Evolutionary conservation across 2,113 vertebrate genomes (phyloP), one percentile per base, ranked within the genome.

Genomic region (Setophaga coronata): DNA sequence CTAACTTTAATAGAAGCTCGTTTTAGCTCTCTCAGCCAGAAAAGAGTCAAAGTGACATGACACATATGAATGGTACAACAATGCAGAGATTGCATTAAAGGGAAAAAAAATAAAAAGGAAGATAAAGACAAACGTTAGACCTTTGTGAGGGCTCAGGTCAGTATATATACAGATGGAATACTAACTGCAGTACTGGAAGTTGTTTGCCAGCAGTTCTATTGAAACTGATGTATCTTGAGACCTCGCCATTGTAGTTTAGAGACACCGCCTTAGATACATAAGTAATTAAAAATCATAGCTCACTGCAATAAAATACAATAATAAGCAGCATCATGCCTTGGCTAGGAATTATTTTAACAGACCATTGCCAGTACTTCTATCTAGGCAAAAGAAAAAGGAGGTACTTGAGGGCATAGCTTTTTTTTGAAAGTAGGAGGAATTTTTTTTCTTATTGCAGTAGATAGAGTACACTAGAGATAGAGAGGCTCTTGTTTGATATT

Each of bases 21-120:
- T 66, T 95, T 91, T 84, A 89, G 76, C 18, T 7, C 51, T 66
- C 60, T 93, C 60, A 81, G 76, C n/a, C 58, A 93, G 86, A 92
- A 82, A 29, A 83, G 64, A 93, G 88, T 79, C 70, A 67, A 67
- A 93, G 94, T 47, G 60, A 83, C 50, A 58, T 31, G 90, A 87
- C 82, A 92, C 36, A 25, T 62, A 69, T 21, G 60, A 95, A 77
- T 60, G 43, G 76, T 78, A 66, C 58, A 86, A 92, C 79, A 88
- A 83, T 80, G 36, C n/a, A 88, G 48, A 96, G 50, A 83, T 65
- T 72, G 51, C 33, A 82, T 79, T 65, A 69, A 60, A 82, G 29
- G 29, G 34, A 34, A 20, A 51, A 51, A 28, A 53, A 38, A 50
- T 42, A 31, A 42, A 57, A 51, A 10, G 3, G 14, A 28, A n/a